Base-by-base conservation (phyloP, 1,140 invertebrate genomes). In the Drosophila truncata region DNA sequence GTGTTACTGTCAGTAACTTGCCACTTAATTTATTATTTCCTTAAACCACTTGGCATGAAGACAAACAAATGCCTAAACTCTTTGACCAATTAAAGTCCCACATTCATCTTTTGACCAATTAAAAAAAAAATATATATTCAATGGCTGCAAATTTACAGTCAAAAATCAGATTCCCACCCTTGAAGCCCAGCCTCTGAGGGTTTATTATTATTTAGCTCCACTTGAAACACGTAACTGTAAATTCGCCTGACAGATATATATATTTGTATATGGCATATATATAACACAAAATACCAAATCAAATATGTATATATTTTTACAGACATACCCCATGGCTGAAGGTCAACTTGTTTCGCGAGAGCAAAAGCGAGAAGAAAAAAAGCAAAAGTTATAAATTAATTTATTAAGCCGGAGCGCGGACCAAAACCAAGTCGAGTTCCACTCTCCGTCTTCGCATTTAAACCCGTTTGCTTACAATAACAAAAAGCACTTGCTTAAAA, bases 301-400 rank as follows among this genome's bases (percentile, higher is more conserved):
- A 50, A 37, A 37, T 44, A 11, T 65, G 55, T 58, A 23, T 57
- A 58, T 31, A 54, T 54, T 49, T 54, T 49, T 37, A 46, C 67
- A 72, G 37, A 44, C 69, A 55, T 49, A 74, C 44, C 41, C 41
- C 60, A 58, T 49, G 46, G 23, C 61, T 82, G 82, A 85, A 85
- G 82, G 82, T 85, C 82, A 66, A 86, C 82, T 52, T 85, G 82
- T 86, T 86, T 86, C 47, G 65, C 78, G 44, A 61, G n/a, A 63
- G 52, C 49, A 31, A 41, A 13, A 50, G 16, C 23, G 27, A 31
- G 50, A 44, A 50, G n/a, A n/a, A 55, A 82, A 77, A 72, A 84
- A 78, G 75, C 64, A 78, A 78, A 67, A 81, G 77, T 84, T 85
- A 85, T 77, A 84, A 77, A 85, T 85, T 80, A 83, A 67, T 73